A percentile compares a stretch with the other conserved stretches of the same genome.
Conservation (phyloP, 1,140 invertebrate species). For the Aphis craccivora region DNA sequence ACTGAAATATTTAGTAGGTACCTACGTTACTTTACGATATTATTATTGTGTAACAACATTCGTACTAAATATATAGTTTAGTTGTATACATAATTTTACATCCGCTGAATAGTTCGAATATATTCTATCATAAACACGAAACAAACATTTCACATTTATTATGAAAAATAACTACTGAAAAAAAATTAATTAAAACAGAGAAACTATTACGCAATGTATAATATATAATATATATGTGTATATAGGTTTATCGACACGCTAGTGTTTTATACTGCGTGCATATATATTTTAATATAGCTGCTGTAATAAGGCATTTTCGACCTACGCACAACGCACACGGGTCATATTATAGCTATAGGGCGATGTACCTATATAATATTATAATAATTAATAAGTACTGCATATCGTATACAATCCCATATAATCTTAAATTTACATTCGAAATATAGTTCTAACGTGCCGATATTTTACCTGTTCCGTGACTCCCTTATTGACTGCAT, state of each 20-base stretch:
- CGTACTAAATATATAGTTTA: not conserved
- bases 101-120: not conserved
- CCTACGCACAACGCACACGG: not conserved
- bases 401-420: not conserved
- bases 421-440: constrained; percentile 9
- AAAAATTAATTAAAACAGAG: not conserved
- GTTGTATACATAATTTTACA: not conserved
- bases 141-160: not conserved
- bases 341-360: not conserved
- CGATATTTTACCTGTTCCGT: not conserved
- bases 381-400: not conserved
- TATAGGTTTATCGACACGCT: not conserved
- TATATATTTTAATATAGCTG: not conserved
- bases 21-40: not conserved
- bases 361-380: not conserved
- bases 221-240: not conserved
- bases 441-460: not conserved
- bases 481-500: not conserved
- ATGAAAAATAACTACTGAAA: not conserved
- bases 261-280: not conserved
- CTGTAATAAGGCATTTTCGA: not conserved
- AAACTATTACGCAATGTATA: not conserved
- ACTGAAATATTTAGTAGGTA: not conserved
- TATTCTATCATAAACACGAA: not conserved
- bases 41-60: constrained; percentile 8